Evolutionary conservation across 2,888 invertebrate genomes (phyloP), one percentile per base, ranked within the genome.

Genomic region (Drosophila leonis): DNA sequence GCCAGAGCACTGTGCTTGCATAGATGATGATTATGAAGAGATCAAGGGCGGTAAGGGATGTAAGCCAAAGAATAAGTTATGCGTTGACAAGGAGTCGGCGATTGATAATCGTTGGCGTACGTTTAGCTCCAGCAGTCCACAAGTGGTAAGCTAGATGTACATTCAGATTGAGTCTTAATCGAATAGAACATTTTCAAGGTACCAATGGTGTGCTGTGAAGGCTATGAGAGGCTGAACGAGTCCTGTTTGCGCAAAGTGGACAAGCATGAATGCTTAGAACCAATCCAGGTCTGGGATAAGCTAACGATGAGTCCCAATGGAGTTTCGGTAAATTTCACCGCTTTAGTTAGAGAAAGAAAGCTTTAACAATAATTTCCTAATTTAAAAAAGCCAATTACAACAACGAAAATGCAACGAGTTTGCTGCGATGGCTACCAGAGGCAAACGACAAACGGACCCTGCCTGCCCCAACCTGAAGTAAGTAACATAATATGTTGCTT

Each of bases 351-450:
- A 15, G 13, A 20, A 24, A 4, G 5, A 29, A 29, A 29, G 2
- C 4, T 29, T 48, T 27, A 46, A 4, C 31, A 20, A 49, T 18
- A 4, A 31, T 31, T 35, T 24, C 4, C 13, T 0, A 1, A n/a
- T 51, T 6, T 1, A 33, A 12, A 8, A 35, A 18, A 59, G 66
- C 29, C 49, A 0, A 8, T 3, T 0, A 44, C 3, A 1, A 51
- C 20, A 57, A 52, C 37, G 33, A 29, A 57, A 51, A 33, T 51
- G 10, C 42, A 3, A 29, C 49, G 24, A 9, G 55, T 51, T 29
- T 78, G 78, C 48, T 77, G 77, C 51, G 48, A 62, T 1, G 78
- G 78, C 10, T 78, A 78, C n/a, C 44, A 46, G 12, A 51, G 55
- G 4, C 27, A 29, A n/a, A 29, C 49, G 10, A 18, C 12, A 8